These are phyloP conservation scores for Ormia ochracea DNA, from an alignment of 2,888 invertebrate genomes.

Conservation along the genomic window DNA sequence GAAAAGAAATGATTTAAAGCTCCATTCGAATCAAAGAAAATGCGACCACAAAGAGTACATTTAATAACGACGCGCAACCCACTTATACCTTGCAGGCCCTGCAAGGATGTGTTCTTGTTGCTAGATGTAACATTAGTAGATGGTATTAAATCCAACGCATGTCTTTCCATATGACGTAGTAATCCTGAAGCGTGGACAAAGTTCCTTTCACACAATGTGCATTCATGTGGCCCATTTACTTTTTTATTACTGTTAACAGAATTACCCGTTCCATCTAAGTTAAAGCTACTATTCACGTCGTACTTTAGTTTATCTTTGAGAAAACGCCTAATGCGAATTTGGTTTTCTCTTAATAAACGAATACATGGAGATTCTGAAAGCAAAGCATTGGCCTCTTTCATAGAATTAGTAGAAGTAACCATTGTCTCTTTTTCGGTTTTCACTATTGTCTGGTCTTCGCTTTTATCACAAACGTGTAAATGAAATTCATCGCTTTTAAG, in stretches of 20 bases:
- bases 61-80: constrained; percentile 70
- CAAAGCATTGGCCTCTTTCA: constrained; percentile 62
- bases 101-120: constrained; percentile 47
- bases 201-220: constrained; percentile 74
- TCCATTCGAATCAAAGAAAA: constrained; percentile 68
- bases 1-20: constrained; percentile 69
- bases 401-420: constrained; percentile 50
- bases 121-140: constrained; percentile 49
- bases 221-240: constrained; percentile 73
- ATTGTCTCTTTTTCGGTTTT: constrained; percentile 12
- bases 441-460: constrained; percentile 66
- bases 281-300: constrained; percentile 66
- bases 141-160: constrained; percentile 74
- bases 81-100: constrained; percentile 57
- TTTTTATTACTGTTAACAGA: constrained; percentile 63
- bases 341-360: constrained; percentile 73
- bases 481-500: constrained; percentile 68
- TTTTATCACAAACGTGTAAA: constrained; percentile 70
- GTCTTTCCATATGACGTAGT: constrained; percentile 76
- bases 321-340: constrained; percentile 73
- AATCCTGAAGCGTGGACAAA: constrained; percentile 76
- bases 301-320: constrained; percentile 75
- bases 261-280: neutral
- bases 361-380: constrained; percentile 68
- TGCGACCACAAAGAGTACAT: constrained; percentile 73